phyloP scores from a whole-genome alignment of 2,888 invertebrate species.

The Uloborus plumipes region DNA sequence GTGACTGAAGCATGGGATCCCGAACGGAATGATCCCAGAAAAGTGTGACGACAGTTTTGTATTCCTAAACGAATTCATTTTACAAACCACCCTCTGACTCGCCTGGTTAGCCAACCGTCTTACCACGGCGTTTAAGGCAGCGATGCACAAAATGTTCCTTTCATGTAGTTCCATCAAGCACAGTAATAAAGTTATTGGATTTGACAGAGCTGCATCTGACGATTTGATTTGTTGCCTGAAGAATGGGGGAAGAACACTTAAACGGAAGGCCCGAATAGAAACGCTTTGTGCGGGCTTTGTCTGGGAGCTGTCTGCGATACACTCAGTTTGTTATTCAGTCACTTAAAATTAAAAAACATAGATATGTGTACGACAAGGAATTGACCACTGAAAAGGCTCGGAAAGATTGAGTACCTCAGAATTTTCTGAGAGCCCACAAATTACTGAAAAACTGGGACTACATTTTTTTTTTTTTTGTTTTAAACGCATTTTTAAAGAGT shows the following conservation, averaged over 20 bases:
- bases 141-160: constrained; percentile 56
- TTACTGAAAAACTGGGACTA: too few relatives aligned
- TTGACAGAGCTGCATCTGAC: constrained; percentile 37
- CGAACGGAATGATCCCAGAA: constrained; percentile 40
- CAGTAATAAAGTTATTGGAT: constrained; percentile 49
- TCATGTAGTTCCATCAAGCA: constrained; percentile 38
- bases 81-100: constrained; percentile 34
- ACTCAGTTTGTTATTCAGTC: too few relatives aligned
- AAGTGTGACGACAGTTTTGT: constrained; percentile 52
- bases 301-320: too few relatives aligned
- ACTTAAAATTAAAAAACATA: too few relatives aligned
- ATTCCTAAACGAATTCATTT: constrained; percentile 48
- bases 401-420: too few relatives aligned
- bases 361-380: too few relatives aligned
- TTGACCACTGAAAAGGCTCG: too few relatives aligned
- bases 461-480: too few relatives aligned
- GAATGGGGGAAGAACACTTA: constrained; percentile 2
- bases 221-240: constrained; percentile 46
- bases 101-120: constrained; percentile 61
- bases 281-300: too few relatives aligned
- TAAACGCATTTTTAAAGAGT: too few relatives aligned
- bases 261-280: too few relatives aligned
- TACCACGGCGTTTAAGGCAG: constrained; percentile 40
- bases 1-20: constrained; percentile 54
- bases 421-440: too few relatives aligned